phyloP scores from a whole-genome alignment of 1,140 invertebrate species.

The Drosophila paulistorum region DNA sequence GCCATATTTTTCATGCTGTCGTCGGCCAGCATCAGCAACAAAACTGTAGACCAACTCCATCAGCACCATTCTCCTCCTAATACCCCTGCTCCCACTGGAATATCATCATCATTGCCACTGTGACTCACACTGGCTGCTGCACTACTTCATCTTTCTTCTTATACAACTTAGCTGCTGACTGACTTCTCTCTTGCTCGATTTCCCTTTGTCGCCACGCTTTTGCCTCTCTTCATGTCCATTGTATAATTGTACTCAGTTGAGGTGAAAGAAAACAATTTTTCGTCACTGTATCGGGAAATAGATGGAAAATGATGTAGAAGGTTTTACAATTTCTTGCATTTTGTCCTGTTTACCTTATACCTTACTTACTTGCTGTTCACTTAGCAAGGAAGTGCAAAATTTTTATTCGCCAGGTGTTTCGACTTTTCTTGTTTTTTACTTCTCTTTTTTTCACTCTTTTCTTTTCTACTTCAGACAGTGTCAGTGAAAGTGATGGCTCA shows the following conservation, averaged over 20 bases:
- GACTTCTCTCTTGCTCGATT: neutral
- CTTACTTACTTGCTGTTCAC: neutral
- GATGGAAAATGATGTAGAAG: conserved; percentile 18
- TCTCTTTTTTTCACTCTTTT: neutral
- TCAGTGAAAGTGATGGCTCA: conserved; percentile 1
- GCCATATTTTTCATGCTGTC: conserved; percentile 65
- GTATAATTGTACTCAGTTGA: conserved; percentile 40
- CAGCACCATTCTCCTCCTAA: conserved; percentile 5
- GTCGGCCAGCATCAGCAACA: conserved; percentile 27
- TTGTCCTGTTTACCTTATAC: neutral
- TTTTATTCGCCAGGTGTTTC: neutral
- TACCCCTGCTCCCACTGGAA: neutral
- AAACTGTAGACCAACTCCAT: conserved; percentile 30
- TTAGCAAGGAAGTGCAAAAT: neutral
- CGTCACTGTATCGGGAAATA: conserved; percentile 18
- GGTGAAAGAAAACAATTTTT: conserved; percentile 35
- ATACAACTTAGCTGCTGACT: conserved; percentile 6
- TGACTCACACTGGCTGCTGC: neutral
- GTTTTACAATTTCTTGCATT: conserved; percentile 8
- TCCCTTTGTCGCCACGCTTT: too few species aligned
- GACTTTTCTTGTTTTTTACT: neutral
- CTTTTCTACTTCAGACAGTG: neutral
- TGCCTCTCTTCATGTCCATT: conserved; percentile 1
- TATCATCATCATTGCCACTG: conserved; percentile 7
- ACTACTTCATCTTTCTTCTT: neutral